Conservation (phyloP, 2,888 invertebrate genomes). For the Drosophila ezoana region DNA sequence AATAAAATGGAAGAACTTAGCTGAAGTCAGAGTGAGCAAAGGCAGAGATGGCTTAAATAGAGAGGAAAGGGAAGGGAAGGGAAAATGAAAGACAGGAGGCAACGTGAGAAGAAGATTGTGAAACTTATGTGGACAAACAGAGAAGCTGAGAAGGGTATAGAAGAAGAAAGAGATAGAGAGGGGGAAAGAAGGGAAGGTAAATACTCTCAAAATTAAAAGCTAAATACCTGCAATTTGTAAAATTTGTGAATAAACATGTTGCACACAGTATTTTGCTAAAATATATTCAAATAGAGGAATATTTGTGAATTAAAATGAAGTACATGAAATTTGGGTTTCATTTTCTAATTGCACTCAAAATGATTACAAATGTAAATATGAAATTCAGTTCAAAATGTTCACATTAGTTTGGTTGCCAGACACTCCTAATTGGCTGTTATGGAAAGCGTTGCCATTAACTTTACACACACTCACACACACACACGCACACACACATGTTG, state of each 20-base stretch:
- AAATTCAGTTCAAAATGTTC: constrained; percentile 8
- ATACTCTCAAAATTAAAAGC: not conserved
- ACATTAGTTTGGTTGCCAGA: constrained; percentile 8
- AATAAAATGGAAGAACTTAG: too few relatives aligned
- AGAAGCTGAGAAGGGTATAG: not conserved
- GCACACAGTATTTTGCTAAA: not conserved
- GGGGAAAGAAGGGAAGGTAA: not conserved
- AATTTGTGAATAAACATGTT: too few relatives aligned
- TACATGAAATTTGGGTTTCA: not conserved
- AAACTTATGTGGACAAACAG: not conserved
- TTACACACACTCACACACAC: not conserved
- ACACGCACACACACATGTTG: too few relatives aligned
- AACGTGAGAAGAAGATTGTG: too few relatives aligned
- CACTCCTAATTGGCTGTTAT: constrained; percentile 13
- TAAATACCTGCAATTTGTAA: not conserved
- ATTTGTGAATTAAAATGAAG: not conserved
- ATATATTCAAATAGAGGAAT: not conserved
- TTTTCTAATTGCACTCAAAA: constrained; percentile 2
- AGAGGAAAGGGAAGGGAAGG: too few relatives aligned
- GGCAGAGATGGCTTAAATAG: too few relatives aligned
- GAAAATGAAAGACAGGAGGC: too few relatives aligned
- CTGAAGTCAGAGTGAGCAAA: too few relatives aligned
- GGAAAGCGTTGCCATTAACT: constrained; percentile 5
- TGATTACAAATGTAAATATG: constrained; percentile 11
- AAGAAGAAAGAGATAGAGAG: not conserved